These are phyloP conservation scores for Drosophila subquinaria DNA, from an alignment of 2,888 invertebrate species.

Conservation along the genomic window DNA sequence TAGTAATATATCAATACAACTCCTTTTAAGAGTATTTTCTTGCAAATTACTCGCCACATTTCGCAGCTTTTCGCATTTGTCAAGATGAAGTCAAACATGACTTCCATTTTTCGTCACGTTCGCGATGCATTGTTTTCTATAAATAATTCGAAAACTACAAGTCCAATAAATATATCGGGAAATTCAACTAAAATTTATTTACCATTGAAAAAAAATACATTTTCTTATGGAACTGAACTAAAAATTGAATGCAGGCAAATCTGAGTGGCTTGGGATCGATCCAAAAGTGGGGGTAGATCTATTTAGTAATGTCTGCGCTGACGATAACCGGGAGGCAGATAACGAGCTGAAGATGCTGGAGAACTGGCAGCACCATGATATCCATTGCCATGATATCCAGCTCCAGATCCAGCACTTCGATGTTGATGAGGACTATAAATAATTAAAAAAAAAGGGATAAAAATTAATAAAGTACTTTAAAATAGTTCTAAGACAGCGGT, in stretches of 20 bases:
- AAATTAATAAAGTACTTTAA: not conserved
- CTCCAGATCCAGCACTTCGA: slow-evolving; percentile 31
- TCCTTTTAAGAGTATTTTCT: too few relatives aligned
- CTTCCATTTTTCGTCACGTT: too few relatives aligned
- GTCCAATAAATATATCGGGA: slow-evolving; percentile 5
- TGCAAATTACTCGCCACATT: too few relatives aligned
- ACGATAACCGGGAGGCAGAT: slow-evolving; percentile 79
- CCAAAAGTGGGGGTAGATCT: not conserved
- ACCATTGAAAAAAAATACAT: slow-evolving; percentile 18
- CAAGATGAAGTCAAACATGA: too few relatives aligned
- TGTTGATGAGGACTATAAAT: slow-evolving; percentile 59
- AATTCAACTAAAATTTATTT: slow-evolving; percentile 42
- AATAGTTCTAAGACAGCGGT: too few relatives aligned
- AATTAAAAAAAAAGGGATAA: too few relatives aligned
- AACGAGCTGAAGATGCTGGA: slow-evolving; percentile 70
- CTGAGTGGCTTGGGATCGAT: slow-evolving; percentile 2
- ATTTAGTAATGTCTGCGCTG: slow-evolving; percentile 68
- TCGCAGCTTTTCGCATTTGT: too few relatives aligned
- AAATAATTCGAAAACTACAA: too few relatives aligned
- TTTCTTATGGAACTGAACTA: slow-evolving; percentile 5
- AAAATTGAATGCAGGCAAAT: slow-evolving; percentile 13
- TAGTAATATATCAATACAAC: too few relatives aligned
- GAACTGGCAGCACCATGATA: slow-evolving; percentile 62
- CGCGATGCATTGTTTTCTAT: too few relatives aligned
- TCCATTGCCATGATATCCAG: slow-evolving; percentile 39